A percentile compares a stretch with the other conserved stretches of the same genome.
Evolutionary conservation across 1,140 invertebrate species (phyloP).

Genomic region (Ostrea denselamellosa): DNA sequence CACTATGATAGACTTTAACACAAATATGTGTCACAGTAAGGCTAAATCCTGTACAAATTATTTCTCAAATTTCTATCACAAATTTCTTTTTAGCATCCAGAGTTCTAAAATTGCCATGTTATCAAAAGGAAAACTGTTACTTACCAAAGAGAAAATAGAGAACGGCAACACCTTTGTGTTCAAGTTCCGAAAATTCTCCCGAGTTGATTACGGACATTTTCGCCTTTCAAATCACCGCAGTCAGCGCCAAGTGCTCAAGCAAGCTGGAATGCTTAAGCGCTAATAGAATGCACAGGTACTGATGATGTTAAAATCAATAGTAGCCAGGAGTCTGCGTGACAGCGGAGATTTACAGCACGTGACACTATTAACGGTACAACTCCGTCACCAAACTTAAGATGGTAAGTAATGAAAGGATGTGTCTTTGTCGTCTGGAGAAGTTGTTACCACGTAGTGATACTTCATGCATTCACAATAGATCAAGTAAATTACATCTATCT

Average conservation of each 20-base stretch:
- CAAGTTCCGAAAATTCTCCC: constrained; percentile 56
- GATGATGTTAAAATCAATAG: not conserved
- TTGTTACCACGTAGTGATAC: too few species aligned
- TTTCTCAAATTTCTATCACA: too few species aligned
- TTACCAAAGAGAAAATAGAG: constrained; percentile 61
- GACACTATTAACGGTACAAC: not conserved
- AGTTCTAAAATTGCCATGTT: too few species aligned
- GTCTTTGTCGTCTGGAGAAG: not conserved
- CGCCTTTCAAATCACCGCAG: not conserved
- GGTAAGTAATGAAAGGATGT: not conserved
- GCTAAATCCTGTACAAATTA: too few species aligned
- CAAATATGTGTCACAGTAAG: too few species aligned
- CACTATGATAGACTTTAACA: too few species aligned
- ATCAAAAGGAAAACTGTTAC: constrained; percentile 18
- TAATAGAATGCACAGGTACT: not conserved
- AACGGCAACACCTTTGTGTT: constrained; percentile 55
- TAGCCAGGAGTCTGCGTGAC: not conserved
- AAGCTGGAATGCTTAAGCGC: not conserved
- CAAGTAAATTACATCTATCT: too few species aligned
- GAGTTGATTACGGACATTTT: not conserved
- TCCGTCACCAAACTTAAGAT: not conserved
- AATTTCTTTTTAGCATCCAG: too few species aligned
- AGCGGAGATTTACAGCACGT: not conserved
- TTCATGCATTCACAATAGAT: too few species aligned
- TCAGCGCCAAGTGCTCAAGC: not conserved